phyloP scores from a whole-genome alignment of 1,140 invertebrate genomes.

The Belonocnema kinseyi region DNA sequence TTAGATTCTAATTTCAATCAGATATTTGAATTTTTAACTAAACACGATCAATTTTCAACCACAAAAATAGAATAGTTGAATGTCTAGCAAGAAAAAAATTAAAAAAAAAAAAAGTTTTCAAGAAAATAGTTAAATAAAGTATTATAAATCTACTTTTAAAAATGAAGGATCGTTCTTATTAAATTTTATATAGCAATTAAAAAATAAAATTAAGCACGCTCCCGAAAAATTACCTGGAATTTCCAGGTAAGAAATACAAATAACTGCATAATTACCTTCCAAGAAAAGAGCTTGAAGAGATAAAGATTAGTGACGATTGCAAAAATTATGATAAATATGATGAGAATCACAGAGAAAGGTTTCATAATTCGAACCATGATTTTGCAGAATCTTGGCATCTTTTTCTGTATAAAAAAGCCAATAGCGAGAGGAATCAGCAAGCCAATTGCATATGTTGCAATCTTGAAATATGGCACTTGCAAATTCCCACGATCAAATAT shows the following conservation, averaged over 20 bases:
- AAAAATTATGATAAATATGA: conserved; percentile 94
- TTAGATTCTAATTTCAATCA: no score
- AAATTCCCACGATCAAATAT: conserved; percentile 85
- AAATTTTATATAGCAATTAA: no score
- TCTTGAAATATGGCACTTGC: conserved; percentile 87
- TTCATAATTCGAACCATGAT: conserved; percentile 89
- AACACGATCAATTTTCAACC: no score
- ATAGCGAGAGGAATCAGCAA: conserved; percentile 90
- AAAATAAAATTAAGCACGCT: no score
- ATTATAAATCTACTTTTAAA: no score
- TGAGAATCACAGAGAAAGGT: conserved; percentile 88
- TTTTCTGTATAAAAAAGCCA: conserved; percentile 86
- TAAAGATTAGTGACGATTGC: conserved; percentile 94
- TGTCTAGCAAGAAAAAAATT: no score
- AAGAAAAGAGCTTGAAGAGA: conserved; percentile 92
- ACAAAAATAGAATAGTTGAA: no score
- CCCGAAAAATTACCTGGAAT: no score
- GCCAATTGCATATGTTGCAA: conserved; percentile 84
- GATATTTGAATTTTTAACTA: no score
- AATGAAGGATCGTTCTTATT: no score
- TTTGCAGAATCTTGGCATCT: conserved; percentile 80
- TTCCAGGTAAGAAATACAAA: conserved; percentile 19
- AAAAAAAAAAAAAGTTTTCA: no score
- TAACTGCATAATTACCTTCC: conserved; percentile 80
- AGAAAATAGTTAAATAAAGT: no score